These are phyloP conservation scores for Caenorhabditis doughertyi DNA, from an alignment of 2,888 invertebrate species.

Conservation along the genomic window DNA sequence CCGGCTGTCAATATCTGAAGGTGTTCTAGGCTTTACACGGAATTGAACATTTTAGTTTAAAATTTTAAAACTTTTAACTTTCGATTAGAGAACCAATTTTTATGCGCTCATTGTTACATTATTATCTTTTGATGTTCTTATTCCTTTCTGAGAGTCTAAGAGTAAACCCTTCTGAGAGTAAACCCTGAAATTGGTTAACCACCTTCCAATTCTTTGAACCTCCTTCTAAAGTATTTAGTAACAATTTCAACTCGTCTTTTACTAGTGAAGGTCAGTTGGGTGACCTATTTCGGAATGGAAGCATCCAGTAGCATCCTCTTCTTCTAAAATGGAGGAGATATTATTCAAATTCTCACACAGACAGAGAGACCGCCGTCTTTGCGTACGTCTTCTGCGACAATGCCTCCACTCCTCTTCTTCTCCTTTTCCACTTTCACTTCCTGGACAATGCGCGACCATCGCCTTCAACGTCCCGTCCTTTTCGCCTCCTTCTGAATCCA, in stretches of 20 bases:
- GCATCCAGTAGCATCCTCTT: slow-evolving; percentile 19
- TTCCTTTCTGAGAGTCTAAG: too few relatives aligned
- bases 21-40: neutral
- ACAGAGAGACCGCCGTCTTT: slow-evolving; percentile 34
- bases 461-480: slow-evolving; percentile 20
- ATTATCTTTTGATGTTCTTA: too few relatives aligned
- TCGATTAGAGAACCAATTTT: too few relatives aligned
- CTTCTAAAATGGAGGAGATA: slow-evolving; percentile 54
- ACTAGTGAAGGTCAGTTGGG: slow-evolving; percentile 49
- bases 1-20: slow-evolving; percentile 7
- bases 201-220: neutral
- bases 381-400: slow-evolving; percentile 49
- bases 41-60: too few relatives aligned
- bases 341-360: slow-evolving; percentile 60
- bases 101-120: too few relatives aligned
- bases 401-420: slow-evolving; percentile 17
- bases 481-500: slow-evolving; percentile 44
- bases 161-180: too few relatives aligned
- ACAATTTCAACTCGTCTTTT: slow-evolving; percentile 46
- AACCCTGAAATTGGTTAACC: neutral
- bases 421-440: slow-evolving; percentile 51
- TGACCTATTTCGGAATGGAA: slow-evolving; percentile 57
- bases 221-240: slow-evolving; percentile 44
- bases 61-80: too few relatives aligned
- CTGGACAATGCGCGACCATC: slow-evolving; percentile 54